A percentile compares a stretch with the other conserved stretches of the same genome.
Conservation (phyloP, 2,888 invertebrate species). For the Escarpia spicata region DNA sequence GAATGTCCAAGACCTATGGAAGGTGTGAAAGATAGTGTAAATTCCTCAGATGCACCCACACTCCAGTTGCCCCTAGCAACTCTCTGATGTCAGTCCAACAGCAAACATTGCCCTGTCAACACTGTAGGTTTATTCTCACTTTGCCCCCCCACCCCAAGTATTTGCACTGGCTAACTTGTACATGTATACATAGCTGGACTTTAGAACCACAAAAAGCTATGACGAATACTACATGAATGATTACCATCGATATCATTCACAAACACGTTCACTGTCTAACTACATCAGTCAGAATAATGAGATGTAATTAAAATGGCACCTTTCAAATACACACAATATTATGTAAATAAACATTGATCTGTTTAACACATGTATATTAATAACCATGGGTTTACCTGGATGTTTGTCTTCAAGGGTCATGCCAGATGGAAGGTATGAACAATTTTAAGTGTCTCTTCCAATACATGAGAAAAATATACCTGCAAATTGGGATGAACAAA, state of each 20-base stretch:
- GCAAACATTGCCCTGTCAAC: neutral
- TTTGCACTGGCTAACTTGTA: neutral
- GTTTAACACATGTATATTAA: neutral
- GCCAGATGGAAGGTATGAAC: too few relatives aligned
- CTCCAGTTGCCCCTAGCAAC: neutral
- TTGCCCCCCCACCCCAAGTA: neutral
- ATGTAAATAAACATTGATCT: neutral
- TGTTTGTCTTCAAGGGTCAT: too few relatives aligned
- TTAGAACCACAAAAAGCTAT: neutral
- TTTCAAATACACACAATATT: neutral
- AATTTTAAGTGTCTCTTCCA: too few relatives aligned
- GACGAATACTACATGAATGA: neutral
- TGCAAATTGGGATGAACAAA: too few relatives aligned
- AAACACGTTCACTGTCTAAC: neutral
- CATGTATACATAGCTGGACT: neutral
- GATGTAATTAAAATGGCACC: neutral
- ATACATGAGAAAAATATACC: too few relatives aligned
- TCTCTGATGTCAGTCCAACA: neutral
- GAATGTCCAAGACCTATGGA: neutral
- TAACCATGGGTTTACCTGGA: too few relatives aligned
- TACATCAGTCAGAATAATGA: neutral
- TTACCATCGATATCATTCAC: too few relatives aligned
- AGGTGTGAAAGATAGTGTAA: neutral
- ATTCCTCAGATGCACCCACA: neutral
- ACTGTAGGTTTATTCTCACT: neutral